These are phyloP conservation scores for Microctenopoma steveboyesi DNA, from an alignment of 2,797 vertebrate genomes.

Conservation along the genomic window DNA sequence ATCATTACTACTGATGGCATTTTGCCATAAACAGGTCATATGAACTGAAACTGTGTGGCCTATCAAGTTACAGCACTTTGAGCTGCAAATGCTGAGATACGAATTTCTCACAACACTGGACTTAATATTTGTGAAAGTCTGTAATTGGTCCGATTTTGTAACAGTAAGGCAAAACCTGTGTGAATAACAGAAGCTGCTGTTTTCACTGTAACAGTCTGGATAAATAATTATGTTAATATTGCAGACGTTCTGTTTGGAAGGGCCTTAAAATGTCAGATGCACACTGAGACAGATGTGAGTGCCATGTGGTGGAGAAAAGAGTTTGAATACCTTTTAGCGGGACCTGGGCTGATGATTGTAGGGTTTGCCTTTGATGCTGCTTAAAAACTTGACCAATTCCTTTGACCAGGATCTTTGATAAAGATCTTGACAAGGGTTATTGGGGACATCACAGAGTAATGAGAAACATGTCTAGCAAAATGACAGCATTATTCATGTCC, in stretches of 20 bases:
- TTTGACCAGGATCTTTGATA: conserved; percentile 37
- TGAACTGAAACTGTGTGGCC: background rate
- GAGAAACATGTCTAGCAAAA: conserved; percentile 46
- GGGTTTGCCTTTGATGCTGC: conserved; percentile 71
- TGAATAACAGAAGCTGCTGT: conserved; percentile 53
- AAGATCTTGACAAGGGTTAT: conserved; percentile 29
- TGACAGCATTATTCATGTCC: conserved; percentile 58
- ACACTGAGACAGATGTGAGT: conserved; percentile 51
- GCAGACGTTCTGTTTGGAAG: conserved; percentile 34
- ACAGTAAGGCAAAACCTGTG: background rate
- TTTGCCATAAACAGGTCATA: conserved; percentile 4
- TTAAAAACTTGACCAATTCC: conserved; percentile 51
- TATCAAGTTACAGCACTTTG: conserved; percentile 11
- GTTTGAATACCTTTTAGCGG: conserved; percentile 33
- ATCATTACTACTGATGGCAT: conserved; percentile 12
- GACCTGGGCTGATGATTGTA: conserved; percentile 54
- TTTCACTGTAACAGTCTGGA: conserved; percentile 30
- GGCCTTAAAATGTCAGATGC: conserved; percentile 43
- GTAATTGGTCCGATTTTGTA: conserved; percentile 22
- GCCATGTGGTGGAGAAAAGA: conserved; percentile 60
- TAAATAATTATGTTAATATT: conserved; percentile 26
- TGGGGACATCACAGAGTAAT: conserved; percentile 42
- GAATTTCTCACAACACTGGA: conserved; percentile 17
- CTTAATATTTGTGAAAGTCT: conserved; percentile 24
- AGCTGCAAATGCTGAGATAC: conserved; percentile 46